These are phyloP conservation scores for Lates japonicus DNA, from an alignment of 2,797 vertebrate species.

Conservation along the genomic window DNA sequence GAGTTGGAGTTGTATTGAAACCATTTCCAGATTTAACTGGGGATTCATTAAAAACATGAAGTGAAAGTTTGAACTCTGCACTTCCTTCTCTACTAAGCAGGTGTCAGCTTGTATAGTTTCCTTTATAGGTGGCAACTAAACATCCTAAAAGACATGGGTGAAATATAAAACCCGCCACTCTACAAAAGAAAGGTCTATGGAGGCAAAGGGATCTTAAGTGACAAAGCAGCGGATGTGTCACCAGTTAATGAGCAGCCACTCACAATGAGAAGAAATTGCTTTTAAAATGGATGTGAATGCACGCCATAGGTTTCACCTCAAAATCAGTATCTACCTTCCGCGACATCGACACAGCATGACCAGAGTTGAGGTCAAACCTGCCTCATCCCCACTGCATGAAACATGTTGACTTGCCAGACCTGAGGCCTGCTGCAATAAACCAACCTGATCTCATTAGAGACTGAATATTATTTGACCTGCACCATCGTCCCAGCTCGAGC, in stretches of 20 bases:
- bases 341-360: neutral
- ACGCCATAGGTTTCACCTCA: neutral
- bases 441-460: too few relatives aligned
- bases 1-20: neutral
- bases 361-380: neutral
- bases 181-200: too few relatives aligned
- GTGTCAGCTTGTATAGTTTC: too few relatives aligned
- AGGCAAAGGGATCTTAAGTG: neutral
- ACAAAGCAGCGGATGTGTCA: neutral
- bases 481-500: too few relatives aligned
- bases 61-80: too few relatives aligned
- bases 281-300: neutral
- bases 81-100: too few relatives aligned
- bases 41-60: neutral
- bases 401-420: neutral
- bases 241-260: neutral
- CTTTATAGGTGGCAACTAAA: neutral
- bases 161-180: neutral
- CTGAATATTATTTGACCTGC: too few relatives aligned
- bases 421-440: neutral
- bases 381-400: neutral
- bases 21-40: neutral
- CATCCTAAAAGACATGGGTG: neutral
- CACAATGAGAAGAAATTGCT: neutral
- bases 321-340: neutral